phyloP scores from a whole-genome alignment of 2,797 vertebrate genomes.

The Schizopygopsis pylzovi region DNA sequence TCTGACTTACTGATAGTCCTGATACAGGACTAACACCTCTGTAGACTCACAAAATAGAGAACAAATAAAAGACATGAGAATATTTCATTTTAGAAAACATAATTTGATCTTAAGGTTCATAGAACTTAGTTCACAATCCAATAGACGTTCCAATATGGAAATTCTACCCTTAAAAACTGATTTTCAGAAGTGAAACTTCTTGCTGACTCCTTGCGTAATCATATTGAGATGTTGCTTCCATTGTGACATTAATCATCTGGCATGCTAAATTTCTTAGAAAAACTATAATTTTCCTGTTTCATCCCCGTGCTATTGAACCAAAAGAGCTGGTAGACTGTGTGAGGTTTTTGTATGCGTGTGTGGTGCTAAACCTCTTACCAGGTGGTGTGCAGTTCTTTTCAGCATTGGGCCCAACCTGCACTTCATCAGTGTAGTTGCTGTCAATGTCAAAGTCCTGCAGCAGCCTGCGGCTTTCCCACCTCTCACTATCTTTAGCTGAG shows the following conservation, averaged over 20 bases:
- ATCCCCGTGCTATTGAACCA: background rate
- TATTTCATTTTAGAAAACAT: slow-evolving; percentile 5
- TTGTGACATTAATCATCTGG: slow-evolving; percentile 1
- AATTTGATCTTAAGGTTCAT: background rate
- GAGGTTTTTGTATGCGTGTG: background rate
- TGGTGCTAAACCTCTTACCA: slow-evolving; percentile 72
- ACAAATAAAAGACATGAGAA: background rate
- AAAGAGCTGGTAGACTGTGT: background rate
- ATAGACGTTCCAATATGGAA: background rate
- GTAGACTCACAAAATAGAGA: slow-evolving; percentile 34
- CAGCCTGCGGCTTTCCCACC: slow-evolving; percentile 79
- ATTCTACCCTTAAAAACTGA: background rate
- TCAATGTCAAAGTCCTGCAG: slow-evolving; percentile 68
- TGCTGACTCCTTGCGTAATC: slow-evolving; percentile 27
- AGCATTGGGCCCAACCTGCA: slow-evolving; percentile 48
- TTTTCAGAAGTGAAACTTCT: slow-evolving; percentile 39
- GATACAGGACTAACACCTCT: slow-evolving; percentile 34
- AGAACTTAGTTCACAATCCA: background rate
- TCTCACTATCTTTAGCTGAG: slow-evolving; percentile 65
- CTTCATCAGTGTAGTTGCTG: slow-evolving; percentile 65
- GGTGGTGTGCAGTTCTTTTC: slow-evolving; percentile 86
- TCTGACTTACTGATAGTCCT: slow-evolving; percentile 23
- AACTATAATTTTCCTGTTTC: background rate
- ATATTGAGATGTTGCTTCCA: background rate
- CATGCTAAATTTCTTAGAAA: background rate